These are phyloP conservation scores for Leptogaster cylindrica DNA, from an alignment of 2,888 invertebrate species.

Conservation along the genomic window DNA sequence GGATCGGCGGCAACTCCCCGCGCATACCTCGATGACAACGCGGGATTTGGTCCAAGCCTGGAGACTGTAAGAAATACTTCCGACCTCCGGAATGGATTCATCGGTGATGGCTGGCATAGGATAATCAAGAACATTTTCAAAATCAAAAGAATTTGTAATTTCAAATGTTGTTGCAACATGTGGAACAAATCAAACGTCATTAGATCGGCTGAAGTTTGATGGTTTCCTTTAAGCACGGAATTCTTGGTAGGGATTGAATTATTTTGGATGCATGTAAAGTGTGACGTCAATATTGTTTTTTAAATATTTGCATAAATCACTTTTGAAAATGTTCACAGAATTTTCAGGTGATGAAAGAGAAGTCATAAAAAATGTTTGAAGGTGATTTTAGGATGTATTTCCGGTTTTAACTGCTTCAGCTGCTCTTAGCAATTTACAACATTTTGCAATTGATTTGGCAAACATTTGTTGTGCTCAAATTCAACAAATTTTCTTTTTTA, in stretches of 20 bases:
- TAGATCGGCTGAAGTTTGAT: not conserved
- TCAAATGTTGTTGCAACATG: constrained; percentile 3
- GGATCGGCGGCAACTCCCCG: not conserved
- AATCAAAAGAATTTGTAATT: constrained; percentile 4
- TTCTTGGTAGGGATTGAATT: not conserved
- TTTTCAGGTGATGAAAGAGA: too few species aligned
- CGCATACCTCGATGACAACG: constrained; percentile 3
- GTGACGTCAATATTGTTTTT: too few species aligned
- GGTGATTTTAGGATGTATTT: too few species aligned
- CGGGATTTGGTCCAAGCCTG: not conserved
- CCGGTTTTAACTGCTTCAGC: too few species aligned
- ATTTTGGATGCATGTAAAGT: not conserved
- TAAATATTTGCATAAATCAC: too few species aligned
- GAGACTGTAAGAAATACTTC: constrained; percentile 9
- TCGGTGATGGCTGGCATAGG: not conserved
- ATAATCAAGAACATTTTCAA: constrained; percentile 2
- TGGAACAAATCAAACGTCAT: constrained; percentile 10
- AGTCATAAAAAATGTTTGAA: too few species aligned
- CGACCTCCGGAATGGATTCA: not conserved
- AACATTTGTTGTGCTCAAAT: too few species aligned
- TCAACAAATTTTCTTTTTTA: too few species aligned
- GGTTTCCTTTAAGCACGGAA: not conserved
- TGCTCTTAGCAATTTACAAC: too few species aligned
- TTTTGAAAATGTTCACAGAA: too few species aligned
- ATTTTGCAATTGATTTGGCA: too few species aligned